Conservation (phyloP, 2,888 invertebrate species). For the Mantis religiosa region DNA sequence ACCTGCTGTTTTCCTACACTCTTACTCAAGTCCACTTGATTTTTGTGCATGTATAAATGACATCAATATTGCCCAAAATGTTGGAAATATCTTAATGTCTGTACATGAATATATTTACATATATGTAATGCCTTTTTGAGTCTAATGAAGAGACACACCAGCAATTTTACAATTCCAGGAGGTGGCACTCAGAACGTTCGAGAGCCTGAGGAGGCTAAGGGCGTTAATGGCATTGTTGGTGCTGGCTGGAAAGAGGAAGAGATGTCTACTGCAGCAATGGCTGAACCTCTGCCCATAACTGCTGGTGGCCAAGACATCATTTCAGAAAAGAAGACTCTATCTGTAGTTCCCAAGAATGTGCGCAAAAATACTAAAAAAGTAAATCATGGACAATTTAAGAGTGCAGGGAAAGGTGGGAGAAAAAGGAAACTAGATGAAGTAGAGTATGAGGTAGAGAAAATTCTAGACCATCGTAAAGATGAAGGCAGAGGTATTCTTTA, state of each 20-base stretch:
- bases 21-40: not conserved
- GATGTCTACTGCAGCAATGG: not conserved
- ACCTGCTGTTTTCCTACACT: not conserved
- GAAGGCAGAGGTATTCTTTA: conserved; percentile 51
- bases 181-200: not conserved
- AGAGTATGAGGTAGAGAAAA: conserved; percentile 75
- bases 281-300: not conserved
- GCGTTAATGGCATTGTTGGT: not conserved
- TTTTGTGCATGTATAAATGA: not conserved
- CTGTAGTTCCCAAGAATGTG: not conserved
- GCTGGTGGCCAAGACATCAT: not conserved
- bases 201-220: conserved; percentile 2
- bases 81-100: not conserved
- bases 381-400: not conserved
- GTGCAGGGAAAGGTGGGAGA: not conserved
- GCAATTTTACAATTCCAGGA: conserved; percentile 30
- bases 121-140: conserved; percentile 7
- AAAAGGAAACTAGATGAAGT: conserved; percentile 36
- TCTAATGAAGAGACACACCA: conserved; percentile 23
- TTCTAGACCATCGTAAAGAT: conserved; percentile 57
- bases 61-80: not conserved
- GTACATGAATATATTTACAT: not conserved
- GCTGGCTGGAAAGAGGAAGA: not conserved
- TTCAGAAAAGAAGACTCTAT: not conserved
- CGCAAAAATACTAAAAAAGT: not conserved